Percentiles rank a stretch among this genome's conserved stretches.
Conservation (phyloP, 2,888 invertebrate genomes). For the Frankliniella intonsa region DNA sequence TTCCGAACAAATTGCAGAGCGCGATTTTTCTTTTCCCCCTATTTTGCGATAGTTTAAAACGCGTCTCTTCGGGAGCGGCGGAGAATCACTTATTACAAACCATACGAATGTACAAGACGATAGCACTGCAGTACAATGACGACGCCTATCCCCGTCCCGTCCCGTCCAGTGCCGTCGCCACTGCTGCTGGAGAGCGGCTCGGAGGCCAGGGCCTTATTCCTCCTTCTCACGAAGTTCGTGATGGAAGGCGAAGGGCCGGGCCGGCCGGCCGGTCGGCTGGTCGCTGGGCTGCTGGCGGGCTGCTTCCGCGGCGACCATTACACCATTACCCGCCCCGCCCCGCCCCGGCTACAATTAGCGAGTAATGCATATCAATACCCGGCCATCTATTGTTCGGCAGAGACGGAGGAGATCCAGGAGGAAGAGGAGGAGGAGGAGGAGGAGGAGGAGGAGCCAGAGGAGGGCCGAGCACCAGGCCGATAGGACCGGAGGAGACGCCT, state of each 20-base stretch:
- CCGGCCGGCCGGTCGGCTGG: background rate
- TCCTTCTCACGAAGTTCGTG: conserved; percentile 23
- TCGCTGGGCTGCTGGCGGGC: too few relatives aligned
- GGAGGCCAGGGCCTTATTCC: conserved; percentile 3
- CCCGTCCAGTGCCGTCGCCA: too few relatives aligned
- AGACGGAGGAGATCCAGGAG: background rate
- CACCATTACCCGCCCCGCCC: background rate
- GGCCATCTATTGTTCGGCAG: conserved; percentile 24
- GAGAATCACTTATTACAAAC: too few relatives aligned
- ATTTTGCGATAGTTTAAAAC: background rate
- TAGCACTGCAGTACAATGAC: background rate
- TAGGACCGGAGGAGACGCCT: background rate
- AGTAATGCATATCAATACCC: conserved; percentile 26
- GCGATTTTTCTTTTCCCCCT: too few relatives aligned
- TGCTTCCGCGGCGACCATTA: conserved; percentile 6
- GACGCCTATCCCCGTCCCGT: too few relatives aligned
- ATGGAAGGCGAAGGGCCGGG: background rate
- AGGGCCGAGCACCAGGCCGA: background rate
- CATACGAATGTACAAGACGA: background rate
- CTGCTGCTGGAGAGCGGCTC: too few relatives aligned
- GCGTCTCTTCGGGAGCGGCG: background rate
- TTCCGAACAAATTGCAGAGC: too few relatives aligned
- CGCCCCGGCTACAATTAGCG: conserved; percentile 10
- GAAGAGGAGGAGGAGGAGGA: background rate
- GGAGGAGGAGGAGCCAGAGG: background rate